Percentiles rank a stretch among this genome's conserved stretches.
These are phyloP conservation scores for Dicerorhinus sumatrensis DNA, from an alignment of 2,113 vertebrate species.

Conservation along the genomic window DNA sequence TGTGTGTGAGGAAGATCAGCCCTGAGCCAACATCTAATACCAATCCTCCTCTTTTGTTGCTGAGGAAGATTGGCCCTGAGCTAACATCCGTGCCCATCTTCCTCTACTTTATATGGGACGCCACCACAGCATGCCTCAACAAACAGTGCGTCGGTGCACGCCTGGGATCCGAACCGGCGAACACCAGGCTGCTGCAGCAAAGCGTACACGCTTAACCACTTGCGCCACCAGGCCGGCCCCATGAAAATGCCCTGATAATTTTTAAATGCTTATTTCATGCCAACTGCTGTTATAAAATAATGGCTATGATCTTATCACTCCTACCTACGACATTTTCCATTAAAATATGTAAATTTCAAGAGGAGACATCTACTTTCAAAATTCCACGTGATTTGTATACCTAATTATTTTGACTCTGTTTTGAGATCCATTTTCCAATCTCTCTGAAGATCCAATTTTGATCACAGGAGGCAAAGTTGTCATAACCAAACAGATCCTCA, in stretches of 20 bases:
- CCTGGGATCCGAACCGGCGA: too few species aligned
- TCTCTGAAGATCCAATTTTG: background rate
- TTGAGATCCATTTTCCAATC: background rate
- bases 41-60: too few species aligned
- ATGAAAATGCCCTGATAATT: background rate
- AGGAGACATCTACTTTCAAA: constrained; percentile 9
- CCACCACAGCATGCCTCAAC: too few species aligned
- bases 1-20: too few species aligned
- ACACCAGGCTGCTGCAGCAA: too few species aligned
- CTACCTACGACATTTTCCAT: background rate
- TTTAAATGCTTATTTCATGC: background rate
- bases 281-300: background rate
- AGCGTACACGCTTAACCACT: too few species aligned
- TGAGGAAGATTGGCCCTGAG: too few species aligned
- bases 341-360: background rate
- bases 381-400: background rate
- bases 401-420: background rate
- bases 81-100: too few species aligned
- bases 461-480: background rate
- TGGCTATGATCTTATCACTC: background rate
- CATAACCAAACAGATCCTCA: background rate
- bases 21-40: too few species aligned
- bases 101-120: too few species aligned
- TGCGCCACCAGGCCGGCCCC: too few species aligned
- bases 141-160: too few species aligned